A percentile compares a stretch with the other conserved stretches of the same genome.
Conservation (phyloP, 2,113 vertebrate genomes). For the Delphinus delphis region DNA sequence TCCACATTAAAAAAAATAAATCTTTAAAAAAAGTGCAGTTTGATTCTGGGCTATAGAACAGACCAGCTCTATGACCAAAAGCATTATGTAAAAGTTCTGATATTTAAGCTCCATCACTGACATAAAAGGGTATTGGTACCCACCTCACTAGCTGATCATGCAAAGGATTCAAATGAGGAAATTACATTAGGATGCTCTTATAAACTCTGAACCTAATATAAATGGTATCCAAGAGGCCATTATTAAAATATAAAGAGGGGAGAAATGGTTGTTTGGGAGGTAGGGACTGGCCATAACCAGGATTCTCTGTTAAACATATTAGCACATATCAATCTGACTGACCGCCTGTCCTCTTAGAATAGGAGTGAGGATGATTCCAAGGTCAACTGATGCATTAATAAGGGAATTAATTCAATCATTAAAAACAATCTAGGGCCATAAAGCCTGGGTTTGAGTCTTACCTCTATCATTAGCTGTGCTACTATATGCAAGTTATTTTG, state of each 20-base stretch:
- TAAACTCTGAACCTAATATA: neutral
- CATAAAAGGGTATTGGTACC: neutral
- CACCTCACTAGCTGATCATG: neutral
- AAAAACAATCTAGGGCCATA: neutral
- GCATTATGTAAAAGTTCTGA: neutral
- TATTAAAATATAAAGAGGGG: slow-evolving; percentile 33
- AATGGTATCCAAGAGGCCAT: neutral
- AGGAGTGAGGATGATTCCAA: neutral
- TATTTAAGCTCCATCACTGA: neutral
- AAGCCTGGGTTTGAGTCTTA: neutral
- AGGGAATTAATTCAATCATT: neutral
- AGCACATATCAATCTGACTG: neutral
- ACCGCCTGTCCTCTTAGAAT: neutral
- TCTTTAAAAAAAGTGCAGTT: neutral
- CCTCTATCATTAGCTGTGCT: neutral
- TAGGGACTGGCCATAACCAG: neutral
- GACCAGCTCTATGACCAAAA: neutral
- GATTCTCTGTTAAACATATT: neutral
- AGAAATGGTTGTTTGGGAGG: neutral
- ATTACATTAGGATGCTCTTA: neutral
- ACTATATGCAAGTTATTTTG: neutral
- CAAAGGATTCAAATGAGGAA: neutral
- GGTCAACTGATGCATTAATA: neutral
- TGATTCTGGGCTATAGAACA: neutral
- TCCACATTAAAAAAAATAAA: too few species aligned